A percentile compares a stretch with the other conserved stretches of the same genome.
phyloP scores from a whole-genome alignment of 2,888 invertebrate genomes.

The Listrodromus nycthemerus region DNA sequence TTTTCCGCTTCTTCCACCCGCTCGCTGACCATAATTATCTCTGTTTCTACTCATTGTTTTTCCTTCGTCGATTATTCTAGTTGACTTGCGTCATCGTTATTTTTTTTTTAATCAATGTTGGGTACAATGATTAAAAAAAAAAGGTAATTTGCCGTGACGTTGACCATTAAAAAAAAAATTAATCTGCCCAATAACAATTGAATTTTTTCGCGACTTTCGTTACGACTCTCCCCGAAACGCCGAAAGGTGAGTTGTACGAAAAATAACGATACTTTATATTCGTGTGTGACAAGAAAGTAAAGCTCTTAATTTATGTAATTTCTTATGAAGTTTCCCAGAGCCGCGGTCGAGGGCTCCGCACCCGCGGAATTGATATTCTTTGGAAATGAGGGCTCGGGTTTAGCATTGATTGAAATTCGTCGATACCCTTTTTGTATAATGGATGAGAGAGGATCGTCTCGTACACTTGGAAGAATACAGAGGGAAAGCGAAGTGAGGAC shows the following conservation, averaged over 20 bases:
- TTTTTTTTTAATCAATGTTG: too few relatives aligned
- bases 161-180: background rate
- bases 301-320: background rate
- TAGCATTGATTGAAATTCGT: constrained; percentile 40
- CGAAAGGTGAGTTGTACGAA: background rate
- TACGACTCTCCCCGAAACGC: background rate
- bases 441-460: constrained; percentile 36
- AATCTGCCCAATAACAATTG: background rate
- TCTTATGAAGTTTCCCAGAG: background rate
- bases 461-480: constrained; percentile 1
- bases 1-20: background rate
- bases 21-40: background rate
- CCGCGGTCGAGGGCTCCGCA: background rate
- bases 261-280: background rate
- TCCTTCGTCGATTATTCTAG: background rate
- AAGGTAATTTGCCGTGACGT: background rate
- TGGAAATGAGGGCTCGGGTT: constrained; percentile 11
- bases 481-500: constrained; percentile 16
- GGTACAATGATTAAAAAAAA: too few relatives aligned
- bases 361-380: background rate
- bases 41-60: background rate
- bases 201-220: background rate
- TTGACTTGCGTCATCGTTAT: background rate
- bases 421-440: constrained; percentile 34
- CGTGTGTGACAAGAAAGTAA: background rate